Evolutionary conservation across 2,888 invertebrate genomes (phyloP).

Genomic region (Labia minor): DNA sequence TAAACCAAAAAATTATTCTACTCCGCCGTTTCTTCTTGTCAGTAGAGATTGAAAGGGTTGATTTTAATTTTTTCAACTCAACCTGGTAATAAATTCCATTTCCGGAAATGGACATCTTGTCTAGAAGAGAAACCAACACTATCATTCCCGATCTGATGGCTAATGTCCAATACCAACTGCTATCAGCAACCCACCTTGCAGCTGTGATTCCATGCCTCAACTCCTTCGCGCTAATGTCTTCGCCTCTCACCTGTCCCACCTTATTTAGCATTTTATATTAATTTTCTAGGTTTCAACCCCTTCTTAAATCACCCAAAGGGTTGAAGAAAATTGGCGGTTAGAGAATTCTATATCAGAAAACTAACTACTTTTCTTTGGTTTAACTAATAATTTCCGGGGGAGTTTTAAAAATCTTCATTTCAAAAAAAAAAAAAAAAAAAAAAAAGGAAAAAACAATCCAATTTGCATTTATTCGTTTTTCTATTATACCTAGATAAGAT

Average conservation of each 20-base stretch:
- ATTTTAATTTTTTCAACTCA: not conserved
- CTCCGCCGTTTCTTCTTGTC: not conserved
- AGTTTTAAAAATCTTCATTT: too few species aligned
- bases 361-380: too few species aligned
- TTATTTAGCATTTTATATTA: constrained; percentile 5
- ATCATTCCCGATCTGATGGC: not conserved
- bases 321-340: too few species aligned
- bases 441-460: too few species aligned
- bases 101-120: not conserved
- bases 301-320: not conserved
- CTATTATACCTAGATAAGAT: too few species aligned
- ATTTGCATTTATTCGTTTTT: too few species aligned
- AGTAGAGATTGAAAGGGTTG: constrained; percentile 7
- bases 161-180: not conserved
- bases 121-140: not conserved
- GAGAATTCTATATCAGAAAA: too few species aligned
- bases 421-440: too few species aligned
- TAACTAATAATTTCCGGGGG: too few species aligned
- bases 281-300: not conserved
- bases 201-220: not conserved
- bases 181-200: not conserved
- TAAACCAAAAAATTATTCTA: not conserved
- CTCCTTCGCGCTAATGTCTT: not conserved
- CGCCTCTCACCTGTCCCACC: not conserved
- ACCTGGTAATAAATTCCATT: not conserved